phyloP scores from a whole-genome alignment of 2,797 vertebrate species.

The Hippopotamyrus pictus region DNA sequence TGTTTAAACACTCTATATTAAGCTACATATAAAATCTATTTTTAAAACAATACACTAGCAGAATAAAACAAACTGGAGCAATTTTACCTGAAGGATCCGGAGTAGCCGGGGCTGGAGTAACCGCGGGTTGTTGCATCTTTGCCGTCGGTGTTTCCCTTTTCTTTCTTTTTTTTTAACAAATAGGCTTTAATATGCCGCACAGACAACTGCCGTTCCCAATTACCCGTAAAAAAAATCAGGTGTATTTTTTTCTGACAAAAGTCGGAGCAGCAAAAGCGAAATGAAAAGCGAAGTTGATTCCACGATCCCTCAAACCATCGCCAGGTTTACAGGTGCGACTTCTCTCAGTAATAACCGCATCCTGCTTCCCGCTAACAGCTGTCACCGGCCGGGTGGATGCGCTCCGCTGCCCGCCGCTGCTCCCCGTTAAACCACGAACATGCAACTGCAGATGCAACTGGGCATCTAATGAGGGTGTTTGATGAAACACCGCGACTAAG shows the following conservation, averaged over 20 bases:
- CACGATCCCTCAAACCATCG: background rate
- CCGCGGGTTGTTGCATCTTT: constrained; percentile 56
- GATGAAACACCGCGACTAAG: constrained; percentile 10
- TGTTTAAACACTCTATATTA: background rate
- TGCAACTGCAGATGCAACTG: background rate
- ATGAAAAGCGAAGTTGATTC: background rate
- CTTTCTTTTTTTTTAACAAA: background rate
- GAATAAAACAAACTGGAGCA: background rate
- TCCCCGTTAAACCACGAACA: background rate
- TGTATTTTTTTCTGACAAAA: background rate
- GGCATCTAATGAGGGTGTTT: background rate
- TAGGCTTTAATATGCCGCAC: background rate
- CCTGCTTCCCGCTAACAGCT: background rate
- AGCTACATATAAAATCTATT: background rate
- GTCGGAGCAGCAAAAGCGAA: background rate
- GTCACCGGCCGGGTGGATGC: constrained; percentile 11
- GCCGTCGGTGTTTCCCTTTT: background rate
- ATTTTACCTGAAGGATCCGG: constrained; percentile 45
- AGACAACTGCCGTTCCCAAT: background rate
- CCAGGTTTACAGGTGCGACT: background rate
- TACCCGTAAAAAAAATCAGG: background rate
- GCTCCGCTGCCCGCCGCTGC: background rate
- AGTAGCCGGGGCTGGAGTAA: constrained; percentile 32
- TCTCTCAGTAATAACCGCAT: background rate
- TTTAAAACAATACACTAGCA: background rate